phyloP scores from a whole-genome alignment of 1,140 invertebrate species.

The Drosophila micromelanica region DNA sequence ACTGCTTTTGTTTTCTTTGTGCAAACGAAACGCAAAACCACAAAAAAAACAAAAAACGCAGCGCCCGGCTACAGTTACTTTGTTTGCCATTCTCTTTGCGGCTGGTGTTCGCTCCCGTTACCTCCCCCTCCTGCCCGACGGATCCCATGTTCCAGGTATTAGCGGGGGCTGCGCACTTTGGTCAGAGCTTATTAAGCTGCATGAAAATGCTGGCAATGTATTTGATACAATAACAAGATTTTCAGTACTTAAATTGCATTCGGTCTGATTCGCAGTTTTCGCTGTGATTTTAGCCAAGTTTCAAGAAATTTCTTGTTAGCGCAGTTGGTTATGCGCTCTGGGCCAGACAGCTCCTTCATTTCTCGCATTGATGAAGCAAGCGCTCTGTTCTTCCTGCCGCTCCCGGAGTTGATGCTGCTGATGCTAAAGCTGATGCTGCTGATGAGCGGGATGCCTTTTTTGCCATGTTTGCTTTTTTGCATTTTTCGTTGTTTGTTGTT shows the following conservation, averaged over 20 bases:
- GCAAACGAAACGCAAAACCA: constrained; percentile 35
- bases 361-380: constrained; percentile 62
- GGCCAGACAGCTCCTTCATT: constrained; percentile 12
- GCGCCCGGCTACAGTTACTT: constrained; percentile 23
- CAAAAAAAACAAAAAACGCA: constrained; percentile 19
- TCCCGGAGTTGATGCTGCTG: constrained; percentile 7
- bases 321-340: constrained; percentile 21
- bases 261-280: constrained; percentile 17
- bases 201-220: constrained; percentile 15
- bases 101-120: constrained; percentile 7
- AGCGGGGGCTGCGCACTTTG: constrained; percentile 34
- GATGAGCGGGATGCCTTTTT: constrained; percentile 40
- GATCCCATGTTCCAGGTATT: constrained; percentile 27
- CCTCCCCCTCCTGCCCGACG: neutral
- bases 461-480: constrained; percentile 27
- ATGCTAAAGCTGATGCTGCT: constrained; percentile 28
- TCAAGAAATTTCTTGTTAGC: constrained; percentile 34
- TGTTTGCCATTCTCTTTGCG: constrained; percentile 50
- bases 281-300: constrained; percentile 48
- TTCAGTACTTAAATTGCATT: constrained; percentile 58
- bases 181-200: constrained; percentile 47
- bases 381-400: constrained; percentile 49
- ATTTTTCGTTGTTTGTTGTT: constrained; percentile 7
- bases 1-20: constrained; percentile 56
- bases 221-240: constrained; percentile 58